Evolutionary conservation across 2,888 invertebrate species (phyloP), one percentile per base, ranked within the genome.

Genomic region (Neoitamus cyanurus): DNA sequence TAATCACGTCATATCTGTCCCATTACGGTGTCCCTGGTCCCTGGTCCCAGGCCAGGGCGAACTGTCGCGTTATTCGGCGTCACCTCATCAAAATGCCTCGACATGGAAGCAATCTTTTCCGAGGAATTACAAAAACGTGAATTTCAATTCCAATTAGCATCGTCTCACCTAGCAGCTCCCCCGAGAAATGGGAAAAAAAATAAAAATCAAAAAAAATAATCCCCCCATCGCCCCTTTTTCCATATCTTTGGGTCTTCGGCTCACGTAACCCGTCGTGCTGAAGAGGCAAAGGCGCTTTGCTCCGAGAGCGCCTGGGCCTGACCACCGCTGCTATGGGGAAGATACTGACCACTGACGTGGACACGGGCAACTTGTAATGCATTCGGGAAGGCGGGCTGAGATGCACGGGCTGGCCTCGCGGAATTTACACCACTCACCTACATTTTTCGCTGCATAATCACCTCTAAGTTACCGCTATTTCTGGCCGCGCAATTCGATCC

Each of bases 361-460:
- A 42, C 77, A 77, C 4, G 70, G 70, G 20, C 77, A 70, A 70
- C 70, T 4, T 28, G 30, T 28, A 28, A 42, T 46, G 77, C 77
- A 77, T 34, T 72, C 77, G n/a, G 73, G 73, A 20, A 48, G 9
- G 13, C 37, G 37, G 7, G 31, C 37, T 11, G 37, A 3, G 37
- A 15, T 9, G 25, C 58, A 15, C 25, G 25, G 30, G 34, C 2
- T 13, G 11, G 73, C 77, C 28, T 15, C 34, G 20, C 36, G 82
- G 82, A 83, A 83, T 83, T 83, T 70, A 83, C 69, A 83, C 82
- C 69, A 83, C 58, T 83, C 82, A 83, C 82, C 82, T 83, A 83
- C 37, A 83, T 83, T 69, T 69, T 83, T 69, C 69, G 37, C 58
- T 34, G 68, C 68, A 58, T 68, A 68, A 58, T 58, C 36, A 68